Evolutionary conservation across 1,140 invertebrate species (phyloP).

Genomic region (Platyura marginata): DNA sequence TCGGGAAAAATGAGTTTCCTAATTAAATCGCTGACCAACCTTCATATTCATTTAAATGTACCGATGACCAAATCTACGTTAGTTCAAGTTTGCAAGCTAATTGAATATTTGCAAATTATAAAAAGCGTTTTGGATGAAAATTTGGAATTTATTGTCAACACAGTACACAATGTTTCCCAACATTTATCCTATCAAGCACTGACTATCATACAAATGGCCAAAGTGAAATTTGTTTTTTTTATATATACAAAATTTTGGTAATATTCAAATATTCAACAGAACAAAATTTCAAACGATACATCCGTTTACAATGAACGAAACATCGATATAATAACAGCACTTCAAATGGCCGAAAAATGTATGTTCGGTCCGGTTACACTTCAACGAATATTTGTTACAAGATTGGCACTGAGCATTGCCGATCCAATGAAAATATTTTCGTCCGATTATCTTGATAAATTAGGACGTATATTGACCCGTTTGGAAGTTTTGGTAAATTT

Average conservation of each 20-base stretch:
- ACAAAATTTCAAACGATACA: neutral
- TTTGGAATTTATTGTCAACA: constrained; percentile 34
- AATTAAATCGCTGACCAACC: constrained; percentile 52
- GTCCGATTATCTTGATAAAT: constrained; percentile 30
- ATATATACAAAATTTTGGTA: neutral
- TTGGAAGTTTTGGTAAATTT: constrained; percentile 42
- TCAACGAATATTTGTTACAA: constrained; percentile 40
- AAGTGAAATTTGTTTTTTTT: constrained; percentile 23
- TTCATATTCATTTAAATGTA: constrained; percentile 53
- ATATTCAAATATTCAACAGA: constrained; percentile 5
- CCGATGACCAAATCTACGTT: constrained; percentile 64
- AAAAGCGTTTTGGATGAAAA: constrained; percentile 41
- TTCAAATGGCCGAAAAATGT: constrained; percentile 50
- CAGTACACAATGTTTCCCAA: constrained; percentile 44
- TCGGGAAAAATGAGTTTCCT: constrained; percentile 39
- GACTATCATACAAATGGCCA: constrained; percentile 30
- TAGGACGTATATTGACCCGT: constrained; percentile 36
- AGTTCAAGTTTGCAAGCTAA: constrained; percentile 54
- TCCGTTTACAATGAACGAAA: constrained; percentile 30
- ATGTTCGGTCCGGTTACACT: constrained; percentile 48
- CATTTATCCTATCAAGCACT: constrained; percentile 47
- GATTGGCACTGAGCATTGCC: constrained; percentile 43
- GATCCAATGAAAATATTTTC: constrained; percentile 33
- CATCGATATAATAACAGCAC: constrained; percentile 47
- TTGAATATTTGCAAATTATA: constrained; percentile 67